Evolutionary conservation across 1,140 invertebrate genomes (phyloP).

Genomic region (Drosophila repleta): DNA sequence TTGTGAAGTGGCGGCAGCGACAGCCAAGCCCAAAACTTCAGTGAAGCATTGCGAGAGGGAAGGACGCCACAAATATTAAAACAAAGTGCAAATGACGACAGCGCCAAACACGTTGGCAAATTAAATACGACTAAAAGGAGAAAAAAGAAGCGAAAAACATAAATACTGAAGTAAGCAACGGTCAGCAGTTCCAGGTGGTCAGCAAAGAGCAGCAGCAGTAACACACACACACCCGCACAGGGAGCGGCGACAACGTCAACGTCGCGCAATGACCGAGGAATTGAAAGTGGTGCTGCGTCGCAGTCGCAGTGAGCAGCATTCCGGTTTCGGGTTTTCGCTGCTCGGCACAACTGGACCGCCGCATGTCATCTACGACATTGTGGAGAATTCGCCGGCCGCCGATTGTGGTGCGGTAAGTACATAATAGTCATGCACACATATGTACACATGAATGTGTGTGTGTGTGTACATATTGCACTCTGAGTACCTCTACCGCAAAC

Average conservation of each 20-base stretch:
- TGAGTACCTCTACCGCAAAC: constrained; percentile 1
- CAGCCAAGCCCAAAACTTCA: constrained; percentile 74
- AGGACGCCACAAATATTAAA: constrained; percentile 39
- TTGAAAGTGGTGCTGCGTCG: constrained; percentile 92
- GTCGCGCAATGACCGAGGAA: constrained; percentile 90
- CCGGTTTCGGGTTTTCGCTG: constrained; percentile 94
- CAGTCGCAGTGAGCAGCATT: constrained; percentile 88
- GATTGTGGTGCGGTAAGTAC: constrained; percentile 94
- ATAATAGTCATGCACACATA: constrained; percentile 12
- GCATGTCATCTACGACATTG: constrained; percentile 95
- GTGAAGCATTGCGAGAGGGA: constrained; percentile 62
- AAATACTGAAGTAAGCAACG: constrained; percentile 45
- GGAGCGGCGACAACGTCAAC: constrained; percentile 46
- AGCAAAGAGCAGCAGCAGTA: constrained; percentile 33
- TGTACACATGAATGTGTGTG: constrained; percentile 1
- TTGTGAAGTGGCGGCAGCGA: constrained; percentile 50
- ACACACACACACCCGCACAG: constrained; percentile 37
- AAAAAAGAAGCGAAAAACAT: constrained; percentile 37
- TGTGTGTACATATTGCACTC: background rate
- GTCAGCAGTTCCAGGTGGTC: constrained; percentile 48
- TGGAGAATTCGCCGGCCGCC: constrained; percentile 95
- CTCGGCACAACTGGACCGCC: constrained; percentile 94
- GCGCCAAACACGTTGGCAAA: constrained; percentile 54
- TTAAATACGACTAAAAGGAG: constrained; percentile 29
- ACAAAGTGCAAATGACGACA: constrained; percentile 44